phyloP scores from a whole-genome alignment of 2,888 invertebrate species.

The Agrotis segetum region DNA sequence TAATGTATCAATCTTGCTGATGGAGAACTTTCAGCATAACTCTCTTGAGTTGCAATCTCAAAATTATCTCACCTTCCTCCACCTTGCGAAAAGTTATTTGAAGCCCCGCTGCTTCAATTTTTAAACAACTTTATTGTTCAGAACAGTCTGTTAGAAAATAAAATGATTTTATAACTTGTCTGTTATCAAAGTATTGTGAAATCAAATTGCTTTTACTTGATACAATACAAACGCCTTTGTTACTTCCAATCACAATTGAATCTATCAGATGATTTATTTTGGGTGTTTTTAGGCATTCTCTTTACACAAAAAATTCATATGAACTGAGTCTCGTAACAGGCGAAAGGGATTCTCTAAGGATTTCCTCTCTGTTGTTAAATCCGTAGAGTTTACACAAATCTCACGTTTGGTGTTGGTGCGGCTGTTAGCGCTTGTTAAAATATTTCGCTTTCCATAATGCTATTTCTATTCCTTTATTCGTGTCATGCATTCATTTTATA shows the following conservation, averaged over 20 bases:
- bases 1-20: slow-evolving; percentile 80
- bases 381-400: slow-evolving; percentile 75
- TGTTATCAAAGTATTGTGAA: slow-evolving; percentile 45
- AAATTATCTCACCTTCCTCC: slow-evolving; percentile 11
- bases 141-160: slow-evolving; percentile 42
- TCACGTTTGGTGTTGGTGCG: slow-evolving; percentile 68
- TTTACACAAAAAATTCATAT: slow-evolving; percentile 62
- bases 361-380: slow-evolving; percentile 72
- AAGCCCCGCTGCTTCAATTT: slow-evolving; percentile 20
- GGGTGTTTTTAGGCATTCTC: slow-evolving; percentile 26
- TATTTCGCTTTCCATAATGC: slow-evolving; percentile 57
- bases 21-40: slow-evolving; percentile 62
- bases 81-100: slow-evolving; percentile 15
- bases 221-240: slow-evolving; percentile 48
- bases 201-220: slow-evolving; percentile 55
- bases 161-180: slow-evolving; percentile 45
- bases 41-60: slow-evolving; percentile 15
- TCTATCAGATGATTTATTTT: slow-evolving; percentile 46
- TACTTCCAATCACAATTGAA: slow-evolving; percentile 52
- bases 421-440: slow-evolving; percentile 62
- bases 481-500: slow-evolving; percentile 39
- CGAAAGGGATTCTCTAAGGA: slow-evolving; percentile 74
- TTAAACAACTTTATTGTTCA: slow-evolving; percentile 41
- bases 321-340: slow-evolving; percentile 69
- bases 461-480: slow-evolving; percentile 52